phyloP scores from a whole-genome alignment of 2,797 vertebrate species.

The Cynodonichthys magdalenae region DNA sequence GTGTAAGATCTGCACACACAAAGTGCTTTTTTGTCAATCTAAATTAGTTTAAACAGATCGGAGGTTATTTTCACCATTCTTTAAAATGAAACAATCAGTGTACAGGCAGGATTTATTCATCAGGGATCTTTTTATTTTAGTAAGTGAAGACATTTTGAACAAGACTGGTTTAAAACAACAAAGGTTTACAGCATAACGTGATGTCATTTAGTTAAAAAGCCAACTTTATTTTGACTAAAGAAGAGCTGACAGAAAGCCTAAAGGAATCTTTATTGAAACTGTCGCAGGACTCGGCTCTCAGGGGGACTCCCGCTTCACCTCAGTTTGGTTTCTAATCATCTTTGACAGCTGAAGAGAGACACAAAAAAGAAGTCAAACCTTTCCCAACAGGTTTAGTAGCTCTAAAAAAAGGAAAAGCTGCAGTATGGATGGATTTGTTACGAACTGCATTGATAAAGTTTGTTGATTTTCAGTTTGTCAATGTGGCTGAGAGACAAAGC shows the following conservation, averaged over 20 bases:
- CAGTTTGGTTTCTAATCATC: slow-evolving; percentile 50
- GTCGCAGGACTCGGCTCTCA: slow-evolving; percentile 26
- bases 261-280: slow-evolving; percentile 64
- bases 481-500: slow-evolving; percentile 70
- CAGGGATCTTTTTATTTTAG: slow-evolving; percentile 12
- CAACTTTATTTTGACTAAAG: slow-evolving; percentile 29
- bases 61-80: neutral
- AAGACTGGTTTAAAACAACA: neutral
- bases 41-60: neutral
- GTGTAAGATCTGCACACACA: no score
- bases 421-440: slow-evolving; percentile 22
- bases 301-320: slow-evolving; percentile 20
- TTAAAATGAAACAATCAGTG: neutral
- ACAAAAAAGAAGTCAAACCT: slow-evolving; percentile 29
- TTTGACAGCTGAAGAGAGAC: slow-evolving; percentile 44
- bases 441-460: slow-evolving; percentile 80
- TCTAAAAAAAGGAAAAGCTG: slow-evolving; percentile 1
- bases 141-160: slow-evolving; percentile 3
- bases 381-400: neutral
- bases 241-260: slow-evolving; percentile 47
- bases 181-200: neutral
- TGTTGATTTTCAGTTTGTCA: slow-evolving; percentile 83
- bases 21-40: no score
- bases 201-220: slow-evolving; percentile 16
- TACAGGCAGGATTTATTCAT: neutral